Conservation (phyloP, 2,888 invertebrate species). For the Amaurobius ferox region DNA sequence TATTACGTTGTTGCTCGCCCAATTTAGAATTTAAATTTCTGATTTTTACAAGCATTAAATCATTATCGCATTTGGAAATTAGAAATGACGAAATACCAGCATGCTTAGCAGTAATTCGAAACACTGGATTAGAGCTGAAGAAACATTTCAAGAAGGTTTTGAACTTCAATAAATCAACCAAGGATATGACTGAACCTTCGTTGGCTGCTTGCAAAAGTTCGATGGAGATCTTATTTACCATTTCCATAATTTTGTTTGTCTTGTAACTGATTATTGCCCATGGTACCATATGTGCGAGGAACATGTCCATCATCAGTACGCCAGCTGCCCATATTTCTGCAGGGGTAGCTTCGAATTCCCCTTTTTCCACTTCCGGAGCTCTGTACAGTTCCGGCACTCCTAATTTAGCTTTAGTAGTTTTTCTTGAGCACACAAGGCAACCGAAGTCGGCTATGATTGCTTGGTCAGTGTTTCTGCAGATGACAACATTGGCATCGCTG, state of each 20-base stretch:
- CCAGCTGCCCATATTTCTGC: slow-evolving; percentile 67
- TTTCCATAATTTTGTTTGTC: background rate
- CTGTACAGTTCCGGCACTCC: slow-evolving; percentile 13
- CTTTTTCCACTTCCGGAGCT: slow-evolving; percentile 35
- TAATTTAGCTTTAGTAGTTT: slow-evolving; percentile 11
- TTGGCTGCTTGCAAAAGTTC: slow-evolving; percentile 27
- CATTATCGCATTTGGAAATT: background rate
- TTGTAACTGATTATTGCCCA: background rate
- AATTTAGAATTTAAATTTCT: background rate
- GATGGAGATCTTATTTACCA: background rate
- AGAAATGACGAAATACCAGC: slow-evolving; percentile 31
- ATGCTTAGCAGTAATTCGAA: slow-evolving; percentile 20
- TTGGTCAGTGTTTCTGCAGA: slow-evolving; percentile 20
- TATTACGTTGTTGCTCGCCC: background rate
- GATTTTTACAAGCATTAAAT: background rate
- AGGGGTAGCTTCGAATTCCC: slow-evolving; percentile 12
- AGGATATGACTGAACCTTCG: slow-evolving; percentile 5
- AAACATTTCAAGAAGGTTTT: slow-evolving; percentile 33
- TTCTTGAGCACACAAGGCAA: background rate
- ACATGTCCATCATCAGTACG: slow-evolving; percentile 33
- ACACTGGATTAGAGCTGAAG: slow-evolving; percentile 16
- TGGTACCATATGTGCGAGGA: slow-evolving; percentile 24
- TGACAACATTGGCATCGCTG: slow-evolving; percentile 36
- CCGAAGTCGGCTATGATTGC: slow-evolving; percentile 53
- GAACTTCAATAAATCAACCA: background rate